Base-by-base conservation (phyloP, 2,113 vertebrate species). In the Cariama cristata region DNA sequence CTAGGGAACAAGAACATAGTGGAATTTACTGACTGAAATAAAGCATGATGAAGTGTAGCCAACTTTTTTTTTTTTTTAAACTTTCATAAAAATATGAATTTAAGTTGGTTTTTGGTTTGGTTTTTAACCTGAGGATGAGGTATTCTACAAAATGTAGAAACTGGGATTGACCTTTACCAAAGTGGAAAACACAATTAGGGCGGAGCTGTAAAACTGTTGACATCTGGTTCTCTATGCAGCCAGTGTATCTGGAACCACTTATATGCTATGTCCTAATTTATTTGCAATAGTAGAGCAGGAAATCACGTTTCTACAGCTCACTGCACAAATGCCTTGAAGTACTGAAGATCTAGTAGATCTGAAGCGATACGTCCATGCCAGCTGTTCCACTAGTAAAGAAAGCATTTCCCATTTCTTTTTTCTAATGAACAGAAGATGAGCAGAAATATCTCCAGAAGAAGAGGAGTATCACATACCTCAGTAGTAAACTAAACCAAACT, bases 161-260 rank as follows among this genome's bases (percentile, higher is more conserved):
- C 26, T 20, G 52, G 72, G 30, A n/a, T 3, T 82, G 75, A 49
- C 30, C 23, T 88, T 91, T 86, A 42, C 28, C 80, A 66, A 77
- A 77, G 23, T 22, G 81, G 56, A 81, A 87, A 68, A 53, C 11
- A 8, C 26, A 28, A 8, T 68, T 68, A 88, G 45, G 20, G 28
- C 2, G 12, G 63, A 86, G 53, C 63, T 69, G 32, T 80, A 80
- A 62, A 82, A 62, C 63, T 69, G 8, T 52, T 49, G 23, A n/a
- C 58, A 60, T 82, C 85, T 94, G 77, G 24, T 90, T 92, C 27
- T 92, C 45, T 74, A 19, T 95, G 55, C 63, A 86, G 3, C 38
- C 20, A 73, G 24, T 84, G 44, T 92, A 55, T 93, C 93, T 97
- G 91, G 91, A 94, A 84, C 38, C 38, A 77, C 28, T 94, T 89